Conservation (phyloP, 2,113 vertebrate species). For the Oncorhynchus gorbuscha region DNA sequence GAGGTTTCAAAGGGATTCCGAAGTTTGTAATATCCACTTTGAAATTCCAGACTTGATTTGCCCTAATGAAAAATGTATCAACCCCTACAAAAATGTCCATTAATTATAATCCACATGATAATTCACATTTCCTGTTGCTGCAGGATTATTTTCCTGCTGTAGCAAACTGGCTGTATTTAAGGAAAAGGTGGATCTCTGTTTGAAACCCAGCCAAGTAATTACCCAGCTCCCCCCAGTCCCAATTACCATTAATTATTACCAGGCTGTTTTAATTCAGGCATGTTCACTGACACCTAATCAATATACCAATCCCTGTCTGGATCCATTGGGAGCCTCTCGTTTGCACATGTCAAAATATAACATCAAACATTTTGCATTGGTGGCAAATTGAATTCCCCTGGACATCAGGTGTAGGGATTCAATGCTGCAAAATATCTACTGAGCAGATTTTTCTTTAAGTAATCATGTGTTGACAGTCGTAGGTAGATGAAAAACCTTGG, state of each 20-base stretch:
- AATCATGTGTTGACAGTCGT: too few species aligned
- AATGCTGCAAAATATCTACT: not conserved
- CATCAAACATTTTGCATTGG: not conserved
- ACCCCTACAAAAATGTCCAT: too few species aligned
- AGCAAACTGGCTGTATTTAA: too few species aligned
- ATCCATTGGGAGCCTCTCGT: not conserved
- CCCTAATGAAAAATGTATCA: too few species aligned
- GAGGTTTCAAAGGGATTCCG: too few species aligned
- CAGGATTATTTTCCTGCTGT: too few species aligned
- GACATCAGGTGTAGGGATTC: not conserved
- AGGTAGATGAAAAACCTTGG: too few species aligned
- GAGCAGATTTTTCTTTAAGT: not conserved
- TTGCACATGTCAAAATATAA: slow-evolving; percentile 1
- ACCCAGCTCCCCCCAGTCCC: not conserved
- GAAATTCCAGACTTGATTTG: too few species aligned
- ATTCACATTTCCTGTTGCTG: too few species aligned
- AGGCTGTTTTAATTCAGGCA: slow-evolving; percentile 16
- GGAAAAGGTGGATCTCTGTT: not conserved
- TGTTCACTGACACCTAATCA: slow-evolving; percentile 26
- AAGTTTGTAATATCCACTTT: too few species aligned
- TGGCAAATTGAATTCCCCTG: not conserved
- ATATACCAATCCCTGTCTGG: slow-evolving; percentile 24
- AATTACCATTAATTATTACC: slow-evolving; percentile 35
- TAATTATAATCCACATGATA: too few species aligned
- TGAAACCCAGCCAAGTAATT: not conserved